Evolutionary conservation across 2,113 vertebrate genomes (phyloP).

Genomic region (Xiphophorus maculatus): DNA sequence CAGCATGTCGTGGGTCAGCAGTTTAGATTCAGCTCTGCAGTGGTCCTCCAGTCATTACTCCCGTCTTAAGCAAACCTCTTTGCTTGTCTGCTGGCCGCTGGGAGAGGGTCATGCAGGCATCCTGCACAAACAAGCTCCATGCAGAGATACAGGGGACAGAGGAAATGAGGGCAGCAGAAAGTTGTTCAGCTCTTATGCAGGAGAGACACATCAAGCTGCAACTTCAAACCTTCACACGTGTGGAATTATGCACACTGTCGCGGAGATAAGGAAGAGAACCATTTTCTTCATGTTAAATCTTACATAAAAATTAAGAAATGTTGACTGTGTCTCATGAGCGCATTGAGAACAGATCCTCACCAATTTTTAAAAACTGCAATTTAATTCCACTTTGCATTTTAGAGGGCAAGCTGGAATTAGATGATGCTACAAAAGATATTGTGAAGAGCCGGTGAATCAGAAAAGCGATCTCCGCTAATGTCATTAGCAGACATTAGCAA

Average conservation of each 20-base stretch:
- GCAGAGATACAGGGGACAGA: slow-evolving; percentile 3
- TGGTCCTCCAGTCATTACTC: slow-evolving; percentile 51
- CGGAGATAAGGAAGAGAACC: neutral
- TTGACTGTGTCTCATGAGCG: neutral
- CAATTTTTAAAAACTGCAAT: neutral
- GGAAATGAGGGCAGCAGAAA: neutral
- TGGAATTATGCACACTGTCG: neutral
- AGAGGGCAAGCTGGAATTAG: neutral
- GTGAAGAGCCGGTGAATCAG: neutral
- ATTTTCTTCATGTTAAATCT: neutral
- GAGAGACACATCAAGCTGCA: neutral
- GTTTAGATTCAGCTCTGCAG: slow-evolving; percentile 49
- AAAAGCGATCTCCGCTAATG: neutral
- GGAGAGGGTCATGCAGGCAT: slow-evolving; percentile 18
- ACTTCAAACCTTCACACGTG: neutral
- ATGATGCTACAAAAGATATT: neutral
- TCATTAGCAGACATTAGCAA: neutral
- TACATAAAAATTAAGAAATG: neutral
- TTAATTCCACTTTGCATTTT: neutral
- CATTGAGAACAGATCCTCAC: neutral
- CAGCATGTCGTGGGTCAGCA: slow-evolving; percentile 61
- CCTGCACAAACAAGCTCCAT: neutral
- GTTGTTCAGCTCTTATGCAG: neutral
- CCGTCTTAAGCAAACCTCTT: slow-evolving; percentile 40
- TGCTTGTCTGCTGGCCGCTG: slow-evolving; percentile 23